phyloP scores from a whole-genome alignment of 2,113 vertebrate genomes.

The Oreochromis spilurus region DNA sequence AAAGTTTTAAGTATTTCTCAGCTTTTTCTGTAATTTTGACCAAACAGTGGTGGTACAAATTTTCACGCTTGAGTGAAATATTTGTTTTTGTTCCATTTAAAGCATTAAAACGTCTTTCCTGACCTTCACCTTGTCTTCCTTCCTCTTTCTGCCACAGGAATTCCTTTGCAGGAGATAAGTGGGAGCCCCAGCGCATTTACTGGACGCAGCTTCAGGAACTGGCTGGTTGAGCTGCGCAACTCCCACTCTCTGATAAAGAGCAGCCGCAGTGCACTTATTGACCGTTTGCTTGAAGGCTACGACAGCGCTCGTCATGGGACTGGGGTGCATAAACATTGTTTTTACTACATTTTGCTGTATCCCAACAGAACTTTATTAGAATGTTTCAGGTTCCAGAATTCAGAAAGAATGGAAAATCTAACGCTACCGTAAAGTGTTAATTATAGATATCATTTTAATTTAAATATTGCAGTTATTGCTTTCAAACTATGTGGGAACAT shows the following conservation, averaged over 20 bases:
- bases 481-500: not conserved
- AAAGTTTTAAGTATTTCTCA: not conserved
- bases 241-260: constrained; percentile 83
- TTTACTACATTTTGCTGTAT: not conserved
- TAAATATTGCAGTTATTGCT: not conserved
- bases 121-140: not conserved
- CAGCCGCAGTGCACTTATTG: constrained; percentile 81
- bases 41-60: not conserved
- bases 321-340: constrained; percentile 70
- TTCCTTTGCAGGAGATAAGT: constrained; percentile 79
- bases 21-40: not conserved
- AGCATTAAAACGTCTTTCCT: not conserved
- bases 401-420: not conserved
- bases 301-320: constrained; percentile 89
- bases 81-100: not conserved
- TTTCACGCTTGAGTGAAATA: not conserved
- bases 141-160: constrained; percentile 68
- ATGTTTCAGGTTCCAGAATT: not conserved
- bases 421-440: not conserved
- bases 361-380: not conserved
- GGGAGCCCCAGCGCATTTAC: constrained; percentile 79
- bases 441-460: not conserved
- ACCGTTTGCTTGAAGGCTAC: constrained; percentile 87
- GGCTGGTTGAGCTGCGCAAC: constrained; percentile 85
- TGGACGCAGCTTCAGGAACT: constrained; percentile 85